These are phyloP conservation scores for Drosophila hamatofila DNA, from an alignment of 2,888 invertebrate genomes.

Conservation along the genomic window DNA sequence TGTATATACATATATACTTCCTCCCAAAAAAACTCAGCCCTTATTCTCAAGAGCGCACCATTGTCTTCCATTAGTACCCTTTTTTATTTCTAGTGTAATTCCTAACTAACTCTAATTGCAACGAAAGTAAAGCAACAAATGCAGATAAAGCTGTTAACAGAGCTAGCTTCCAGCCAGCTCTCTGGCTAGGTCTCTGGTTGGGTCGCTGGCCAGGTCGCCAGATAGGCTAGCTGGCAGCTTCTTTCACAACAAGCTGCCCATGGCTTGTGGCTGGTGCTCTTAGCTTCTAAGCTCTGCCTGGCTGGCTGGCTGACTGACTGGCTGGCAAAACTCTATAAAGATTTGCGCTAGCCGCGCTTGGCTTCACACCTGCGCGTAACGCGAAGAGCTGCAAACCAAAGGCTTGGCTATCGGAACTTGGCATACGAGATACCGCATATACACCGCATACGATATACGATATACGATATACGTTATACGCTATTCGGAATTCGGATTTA, in stretches of 20 bases:
- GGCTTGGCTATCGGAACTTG: constrained; percentile 30
- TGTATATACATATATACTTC: too few relatives aligned
- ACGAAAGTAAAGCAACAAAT: constrained; percentile 67
- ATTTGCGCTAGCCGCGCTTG: constrained; percentile 80
- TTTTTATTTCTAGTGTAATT: constrained; percentile 2
- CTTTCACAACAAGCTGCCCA: constrained; percentile 49
- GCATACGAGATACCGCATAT: constrained; percentile 11
- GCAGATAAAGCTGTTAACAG: constrained; percentile 34
- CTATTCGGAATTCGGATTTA: constrained; percentile 45
- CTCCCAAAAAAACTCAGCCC: too few relatives aligned
- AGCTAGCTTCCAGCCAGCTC: neutral
- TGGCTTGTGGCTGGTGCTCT: constrained; percentile 36
- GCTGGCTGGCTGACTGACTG: neutral
- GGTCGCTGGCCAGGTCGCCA: constrained; percentile 2
- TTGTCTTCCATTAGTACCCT: too few relatives aligned
- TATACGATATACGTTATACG: constrained; percentile 25
- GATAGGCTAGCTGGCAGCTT: constrained; percentile 39
- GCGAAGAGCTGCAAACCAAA: constrained; percentile 69
- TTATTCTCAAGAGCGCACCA: too few relatives aligned
- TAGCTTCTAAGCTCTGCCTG: constrained; percentile 39
- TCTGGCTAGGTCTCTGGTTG: constrained; percentile 3
- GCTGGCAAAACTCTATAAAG: constrained; percentile 79
- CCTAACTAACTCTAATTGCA: constrained; percentile 55
- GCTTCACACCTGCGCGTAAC: constrained; percentile 83
- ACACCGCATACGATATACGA: neutral